These are phyloP conservation scores for Drosophila sordidapex DNA, from an alignment of 2,888 invertebrate species.

Conservation along the genomic window DNA sequence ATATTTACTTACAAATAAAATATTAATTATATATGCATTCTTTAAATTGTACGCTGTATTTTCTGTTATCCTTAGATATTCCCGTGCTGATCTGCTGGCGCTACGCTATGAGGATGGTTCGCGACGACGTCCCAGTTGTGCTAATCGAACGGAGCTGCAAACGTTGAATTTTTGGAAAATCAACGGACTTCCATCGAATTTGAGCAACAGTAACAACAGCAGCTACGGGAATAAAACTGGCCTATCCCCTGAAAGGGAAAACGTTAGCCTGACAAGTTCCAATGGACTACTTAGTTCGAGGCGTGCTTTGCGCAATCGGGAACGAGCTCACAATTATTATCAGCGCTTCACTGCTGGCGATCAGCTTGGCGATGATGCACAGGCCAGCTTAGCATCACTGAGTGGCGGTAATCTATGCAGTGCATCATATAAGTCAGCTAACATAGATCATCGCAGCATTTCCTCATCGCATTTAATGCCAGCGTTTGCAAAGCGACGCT, in stretches of 20 bases:
- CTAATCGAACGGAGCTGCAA: conserved; percentile 85
- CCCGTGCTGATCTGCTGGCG: conserved; percentile 90
- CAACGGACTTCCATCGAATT: conserved; percentile 67
- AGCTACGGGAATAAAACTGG: conserved; percentile 30
- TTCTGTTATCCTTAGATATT: conserved; percentile 85
- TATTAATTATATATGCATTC: neutral
- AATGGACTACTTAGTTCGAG: conserved; percentile 60
- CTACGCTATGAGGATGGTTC: conserved; percentile 90
- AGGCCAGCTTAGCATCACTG: conserved; percentile 1
- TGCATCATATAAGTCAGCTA: conserved; percentile 57
- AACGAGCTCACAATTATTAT: conserved; percentile 63
- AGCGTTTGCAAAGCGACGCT: conserved; percentile 83
- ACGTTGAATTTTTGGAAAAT: conserved; percentile 85
- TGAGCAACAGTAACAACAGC: conserved; percentile 18
- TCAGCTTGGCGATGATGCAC: conserved; percentile 20
- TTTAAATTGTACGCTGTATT: neutral
- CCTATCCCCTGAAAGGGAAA: conserved; percentile 58
- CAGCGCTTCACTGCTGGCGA: conserved; percentile 64
- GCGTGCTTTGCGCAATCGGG: conserved; percentile 60
- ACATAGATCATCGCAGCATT: conserved; percentile 83
- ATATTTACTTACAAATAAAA: neutral
- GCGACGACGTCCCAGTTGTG: conserved; percentile 89
- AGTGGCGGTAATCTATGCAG: conserved; percentile 14
- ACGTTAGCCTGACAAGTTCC: conserved; percentile 26
- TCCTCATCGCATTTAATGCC: conserved; percentile 84